Evolutionary conservation across 2,797 vertebrate genomes (phyloP).

Genomic region (Cercopithecus mitis): DNA sequence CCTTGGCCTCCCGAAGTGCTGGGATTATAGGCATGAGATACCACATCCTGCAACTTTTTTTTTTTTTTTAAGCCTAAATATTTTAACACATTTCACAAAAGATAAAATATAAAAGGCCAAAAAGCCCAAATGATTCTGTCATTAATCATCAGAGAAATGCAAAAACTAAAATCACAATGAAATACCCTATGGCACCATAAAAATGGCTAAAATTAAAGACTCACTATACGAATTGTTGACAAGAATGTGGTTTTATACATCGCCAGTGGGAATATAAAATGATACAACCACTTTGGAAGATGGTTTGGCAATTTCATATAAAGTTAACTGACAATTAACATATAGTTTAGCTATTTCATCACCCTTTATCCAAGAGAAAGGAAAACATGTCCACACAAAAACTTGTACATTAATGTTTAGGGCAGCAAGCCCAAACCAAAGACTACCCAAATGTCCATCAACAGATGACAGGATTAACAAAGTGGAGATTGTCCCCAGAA

Average conservation of each 20-base stretch:
- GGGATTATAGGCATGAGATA: not conserved
- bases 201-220: not conserved
- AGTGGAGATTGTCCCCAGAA: not conserved
- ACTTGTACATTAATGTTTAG: not conserved
- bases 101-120: not conserved
- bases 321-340: not conserved
- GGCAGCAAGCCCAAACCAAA: not conserved
- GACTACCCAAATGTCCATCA: not conserved
- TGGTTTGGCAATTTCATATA: not conserved
- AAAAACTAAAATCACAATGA: not conserved
- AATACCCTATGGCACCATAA: not conserved
- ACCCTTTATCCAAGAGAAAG: not conserved
- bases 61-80: not conserved
- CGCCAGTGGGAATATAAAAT: not conserved
- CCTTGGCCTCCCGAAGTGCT: not conserved
- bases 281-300: not conserved
- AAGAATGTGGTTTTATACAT: not conserved
- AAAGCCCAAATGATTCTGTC: not conserved
- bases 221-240: not conserved
- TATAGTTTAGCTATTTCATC: not conserved
- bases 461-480: not conserved
- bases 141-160: not conserved
- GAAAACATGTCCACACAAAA: not conserved
- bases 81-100: not conserved
- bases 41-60: not conserved